A percentile compares a stretch with the other conserved stretches of the same genome.
phyloP scores from a whole-genome alignment of 2,113 vertebrate species.

The Ceyx cyanopectus region DNA sequence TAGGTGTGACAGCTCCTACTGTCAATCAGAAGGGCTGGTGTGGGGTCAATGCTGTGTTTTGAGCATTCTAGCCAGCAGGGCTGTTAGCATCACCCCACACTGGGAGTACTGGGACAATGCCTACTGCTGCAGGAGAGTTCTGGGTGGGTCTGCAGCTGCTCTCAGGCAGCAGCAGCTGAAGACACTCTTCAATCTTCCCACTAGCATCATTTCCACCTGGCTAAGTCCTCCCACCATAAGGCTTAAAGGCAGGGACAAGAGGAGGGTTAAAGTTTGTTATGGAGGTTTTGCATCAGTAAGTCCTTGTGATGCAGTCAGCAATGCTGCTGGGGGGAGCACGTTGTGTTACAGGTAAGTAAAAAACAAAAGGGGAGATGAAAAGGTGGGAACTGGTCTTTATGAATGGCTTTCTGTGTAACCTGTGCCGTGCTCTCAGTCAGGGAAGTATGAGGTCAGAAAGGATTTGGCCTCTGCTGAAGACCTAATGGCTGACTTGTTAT shows the following conservation, averaged over 20 bases:
- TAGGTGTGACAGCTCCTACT: not conserved
- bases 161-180: not conserved
- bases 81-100: too few species aligned
- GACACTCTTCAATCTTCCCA: not conserved
- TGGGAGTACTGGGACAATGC: not conserved
- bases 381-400: fast-evolving
- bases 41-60: not conserved
- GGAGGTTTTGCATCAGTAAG: fast-evolving
- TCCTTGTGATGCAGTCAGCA: fast-evolving
- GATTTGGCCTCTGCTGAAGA: too few species aligned
- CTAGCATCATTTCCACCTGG: not conserved
- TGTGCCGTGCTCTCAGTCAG: not conserved
- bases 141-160: not conserved
- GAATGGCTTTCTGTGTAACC: not conserved
- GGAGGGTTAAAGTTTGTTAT: fast-evolving
- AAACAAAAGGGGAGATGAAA: too few species aligned
- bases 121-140: not conserved
- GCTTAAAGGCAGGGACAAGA: not conserved
- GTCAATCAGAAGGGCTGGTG: not conserved
- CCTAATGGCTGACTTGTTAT: not conserved
- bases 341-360: not conserved
- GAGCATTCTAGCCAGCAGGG: not conserved
- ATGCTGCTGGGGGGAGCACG: fast-evolving
- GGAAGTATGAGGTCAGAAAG: fast-evolving
- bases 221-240: not conserved